Evolutionary conservation across 2,113 vertebrate species (phyloP), one percentile per base, ranked within the genome.

Genomic region (Nettapus auritus): DNA sequence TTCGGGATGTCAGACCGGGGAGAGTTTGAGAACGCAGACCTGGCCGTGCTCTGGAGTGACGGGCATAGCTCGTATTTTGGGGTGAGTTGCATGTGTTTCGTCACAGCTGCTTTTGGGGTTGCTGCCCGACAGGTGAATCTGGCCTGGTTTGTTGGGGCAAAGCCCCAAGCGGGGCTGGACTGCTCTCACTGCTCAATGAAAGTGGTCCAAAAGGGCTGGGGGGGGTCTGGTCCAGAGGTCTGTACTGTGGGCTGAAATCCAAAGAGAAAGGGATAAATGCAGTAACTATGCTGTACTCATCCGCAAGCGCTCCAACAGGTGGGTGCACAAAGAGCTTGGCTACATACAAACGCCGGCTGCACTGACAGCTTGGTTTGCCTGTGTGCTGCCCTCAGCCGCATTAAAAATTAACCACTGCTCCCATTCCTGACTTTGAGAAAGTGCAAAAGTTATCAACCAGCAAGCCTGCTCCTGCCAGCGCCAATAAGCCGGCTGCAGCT

Each of bases 1-100:
- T 98, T 99, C 0, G 99, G 99, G 36, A 99, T 99, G 99, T 99
- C 99, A 0, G 98, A 99, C 96, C 97, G 98, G 2, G 99, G 99
- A 0, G 97, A 99, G 90, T 95, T 99, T 6, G 97, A 98, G 90
- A 98, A 99, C 0, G 99, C 99, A 0, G 99, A 99, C 88, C 96
- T 99, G 88, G 97, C 98, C 0, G 97, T 99, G 82, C 98, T 99
- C 75, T 99, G 99, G 99, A 98, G 98, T 0, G 94, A 99, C 0
- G 99, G 99, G 2, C 75, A 70, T 31, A 97, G 83, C 2, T 98
- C 98, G 87, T 99, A 98, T 83, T 99, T 99, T 23, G 99, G 98
- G 97, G 99, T 99, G 97, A 98, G 97, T 64, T 1, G 0, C 59
- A 46, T 2, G 2, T 3, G 4, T 3, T 11, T 18, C 53, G 50